Conservation (phyloP, 2,797 vertebrate genomes). For the Hylomyscus alleni region DNA sequence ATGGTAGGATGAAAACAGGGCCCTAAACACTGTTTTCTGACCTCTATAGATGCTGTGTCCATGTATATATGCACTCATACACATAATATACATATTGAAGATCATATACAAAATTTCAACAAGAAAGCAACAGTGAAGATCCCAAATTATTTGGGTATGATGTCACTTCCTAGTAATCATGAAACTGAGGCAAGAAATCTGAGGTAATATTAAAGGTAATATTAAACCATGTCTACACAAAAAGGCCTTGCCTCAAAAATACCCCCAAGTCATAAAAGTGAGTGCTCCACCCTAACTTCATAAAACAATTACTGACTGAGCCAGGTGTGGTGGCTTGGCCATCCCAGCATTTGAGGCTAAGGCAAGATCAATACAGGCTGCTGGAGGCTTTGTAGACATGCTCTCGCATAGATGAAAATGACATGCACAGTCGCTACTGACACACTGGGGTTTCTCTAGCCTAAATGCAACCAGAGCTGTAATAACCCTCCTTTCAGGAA, state of each 20-base stretch:
- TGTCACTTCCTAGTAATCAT: background rate
- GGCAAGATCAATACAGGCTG: background rate
- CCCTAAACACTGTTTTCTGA: background rate
- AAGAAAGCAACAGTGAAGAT: background rate
- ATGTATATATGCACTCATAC: background rate
- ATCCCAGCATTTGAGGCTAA: background rate
- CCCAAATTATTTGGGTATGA: background rate
- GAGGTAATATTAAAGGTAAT: background rate
- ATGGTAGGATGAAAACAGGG: background rate
- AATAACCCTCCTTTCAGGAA: background rate
- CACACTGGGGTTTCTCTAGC: background rate
- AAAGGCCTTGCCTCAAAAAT: background rate
- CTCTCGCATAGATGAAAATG: conserved; percentile 68
- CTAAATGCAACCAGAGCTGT: background rate
- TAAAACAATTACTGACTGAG: background rate
- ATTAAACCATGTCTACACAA: background rate
- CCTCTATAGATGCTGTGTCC: background rate
- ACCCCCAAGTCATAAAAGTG: background rate
- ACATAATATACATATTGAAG: background rate
- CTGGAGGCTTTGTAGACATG: background rate
- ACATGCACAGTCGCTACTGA: conserved; percentile 37
- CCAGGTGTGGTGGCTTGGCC: background rate
- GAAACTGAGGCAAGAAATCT: background rate
- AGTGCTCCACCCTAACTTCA: background rate
- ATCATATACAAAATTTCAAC: background rate